These are phyloP conservation scores for Tiliacea citrago DNA, from an alignment of 2,888 invertebrate genomes.

Conservation along the genomic window DNA sequence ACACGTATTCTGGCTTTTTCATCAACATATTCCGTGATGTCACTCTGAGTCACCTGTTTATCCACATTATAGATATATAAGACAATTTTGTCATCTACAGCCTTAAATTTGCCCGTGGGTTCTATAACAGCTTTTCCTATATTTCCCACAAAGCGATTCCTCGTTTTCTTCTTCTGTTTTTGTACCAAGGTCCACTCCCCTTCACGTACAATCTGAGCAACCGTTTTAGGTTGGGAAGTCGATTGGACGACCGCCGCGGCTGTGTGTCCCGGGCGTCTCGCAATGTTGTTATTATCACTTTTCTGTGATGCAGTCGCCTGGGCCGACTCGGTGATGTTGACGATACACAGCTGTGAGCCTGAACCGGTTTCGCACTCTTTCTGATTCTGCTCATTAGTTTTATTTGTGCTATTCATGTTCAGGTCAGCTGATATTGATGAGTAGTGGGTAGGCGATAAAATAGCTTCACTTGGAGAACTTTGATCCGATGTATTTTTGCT, in stretches of 20 bases:
- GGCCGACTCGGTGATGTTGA: background rate
- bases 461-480: background rate
- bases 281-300: constrained; percentile 3
- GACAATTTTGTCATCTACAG: no score
- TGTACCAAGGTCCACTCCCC: constrained; percentile 16
- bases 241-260: background rate
- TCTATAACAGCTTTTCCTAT: background rate
- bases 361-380: background rate
- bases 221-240: constrained; percentile 1
- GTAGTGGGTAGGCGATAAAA: constrained; percentile 9
- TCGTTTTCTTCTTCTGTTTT: background rate
- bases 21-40: background rate
- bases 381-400: background rate
- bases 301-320: background rate
- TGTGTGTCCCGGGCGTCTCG: constrained; percentile 5
- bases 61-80: no score
- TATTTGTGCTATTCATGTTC: background rate
- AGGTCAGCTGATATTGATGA: constrained; percentile 9
- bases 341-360: constrained; percentile 10
- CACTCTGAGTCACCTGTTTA: no score
- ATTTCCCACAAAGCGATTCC: constrained; percentile 7
- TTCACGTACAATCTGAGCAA: constrained; percentile 9
- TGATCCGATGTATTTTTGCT: background rate
- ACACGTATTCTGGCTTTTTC: background rate
- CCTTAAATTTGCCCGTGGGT: background rate